Conservation (phyloP, 2,113 vertebrate species). For the Poeciliopsis turrubarensis region DNA sequence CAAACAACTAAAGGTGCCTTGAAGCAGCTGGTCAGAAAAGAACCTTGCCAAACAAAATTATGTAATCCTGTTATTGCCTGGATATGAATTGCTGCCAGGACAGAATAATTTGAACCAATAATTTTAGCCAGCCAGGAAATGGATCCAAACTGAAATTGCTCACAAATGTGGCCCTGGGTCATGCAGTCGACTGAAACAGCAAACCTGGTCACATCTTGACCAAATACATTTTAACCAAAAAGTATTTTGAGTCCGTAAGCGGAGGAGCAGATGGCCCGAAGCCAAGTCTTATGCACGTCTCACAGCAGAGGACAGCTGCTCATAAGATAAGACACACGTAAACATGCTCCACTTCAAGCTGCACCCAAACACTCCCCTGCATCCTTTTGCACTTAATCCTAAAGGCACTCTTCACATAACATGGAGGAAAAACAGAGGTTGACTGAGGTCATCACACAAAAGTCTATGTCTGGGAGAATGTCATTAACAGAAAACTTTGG, state of each 20-base stretch:
- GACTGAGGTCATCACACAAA: conserved; percentile 8
- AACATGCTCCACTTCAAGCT: conserved; percentile 20
- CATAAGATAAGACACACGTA: conserved; percentile 42
- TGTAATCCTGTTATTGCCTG: conserved; percentile 42
- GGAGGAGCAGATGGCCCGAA: conserved; percentile 9
- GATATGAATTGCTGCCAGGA: conserved; percentile 18
- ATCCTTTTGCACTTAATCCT: conserved; percentile 28
- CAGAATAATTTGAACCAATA: conserved; percentile 16
- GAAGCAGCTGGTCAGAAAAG: conserved; percentile 31
- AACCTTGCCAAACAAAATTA: conserved; percentile 30
- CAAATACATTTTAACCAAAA: conserved; percentile 16
- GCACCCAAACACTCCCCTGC: conserved; percentile 30
- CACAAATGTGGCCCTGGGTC: conserved; percentile 2
- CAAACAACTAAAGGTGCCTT: conserved; percentile 18
- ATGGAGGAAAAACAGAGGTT: conserved; percentile 1
- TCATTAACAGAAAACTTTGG: not conserved
- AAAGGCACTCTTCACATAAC: not conserved
- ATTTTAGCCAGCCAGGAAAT: conserved; percentile 1
- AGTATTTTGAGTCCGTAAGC: conserved; percentile 23
- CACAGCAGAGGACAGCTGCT: conserved; percentile 46
- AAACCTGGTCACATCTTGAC: not conserved
- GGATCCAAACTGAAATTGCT: conserved; percentile 6
- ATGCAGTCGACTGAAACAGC: conserved; percentile 8
- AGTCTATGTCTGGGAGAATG: not conserved
- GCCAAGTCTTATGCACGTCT: conserved; percentile 56